These are phyloP conservation scores for Numenius arquata DNA, from an alignment of 2,113 vertebrate genomes.

Conservation along the genomic window DNA sequence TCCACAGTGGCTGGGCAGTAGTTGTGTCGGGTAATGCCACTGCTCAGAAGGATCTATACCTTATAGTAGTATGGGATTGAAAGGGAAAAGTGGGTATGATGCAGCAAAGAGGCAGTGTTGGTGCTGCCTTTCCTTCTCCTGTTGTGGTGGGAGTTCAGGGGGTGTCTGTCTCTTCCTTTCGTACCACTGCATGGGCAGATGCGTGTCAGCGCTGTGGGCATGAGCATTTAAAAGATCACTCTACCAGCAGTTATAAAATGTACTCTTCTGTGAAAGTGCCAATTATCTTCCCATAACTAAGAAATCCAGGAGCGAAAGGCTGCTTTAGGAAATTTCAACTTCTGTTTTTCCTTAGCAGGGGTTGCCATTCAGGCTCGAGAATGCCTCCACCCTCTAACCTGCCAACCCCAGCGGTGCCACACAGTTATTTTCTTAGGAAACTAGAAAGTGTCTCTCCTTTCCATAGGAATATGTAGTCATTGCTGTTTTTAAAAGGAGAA, in stretches of 20 bases:
- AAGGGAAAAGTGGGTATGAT: not conserved
- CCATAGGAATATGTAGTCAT: not conserved
- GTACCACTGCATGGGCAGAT: fast-evolving
- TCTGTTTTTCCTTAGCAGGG: not conserved
- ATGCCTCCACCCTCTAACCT: not conserved
- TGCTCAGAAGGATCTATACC: not conserved
- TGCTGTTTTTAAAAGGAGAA: not conserved
- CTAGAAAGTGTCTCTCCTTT: not conserved
- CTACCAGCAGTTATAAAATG: not conserved
- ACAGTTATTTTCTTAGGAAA: not conserved
- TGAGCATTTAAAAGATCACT: not conserved
- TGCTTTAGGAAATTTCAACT: not conserved
- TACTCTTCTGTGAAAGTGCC: not conserved
- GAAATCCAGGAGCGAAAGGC: not conserved
- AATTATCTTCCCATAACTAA: not conserved
- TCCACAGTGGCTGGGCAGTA: not conserved
- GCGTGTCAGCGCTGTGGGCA: not conserved
- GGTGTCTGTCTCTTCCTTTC: not conserved
- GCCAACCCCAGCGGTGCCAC: not conserved
- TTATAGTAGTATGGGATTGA: not conserved
- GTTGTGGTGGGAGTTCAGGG: not conserved
- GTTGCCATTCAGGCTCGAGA: not conserved
- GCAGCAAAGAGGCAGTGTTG: fast-evolving
- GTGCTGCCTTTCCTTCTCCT: not conserved
- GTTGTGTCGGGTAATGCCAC: not conserved